Conservation (phyloP, 2,888 invertebrate species). For the Cenopis cana region DNA sequence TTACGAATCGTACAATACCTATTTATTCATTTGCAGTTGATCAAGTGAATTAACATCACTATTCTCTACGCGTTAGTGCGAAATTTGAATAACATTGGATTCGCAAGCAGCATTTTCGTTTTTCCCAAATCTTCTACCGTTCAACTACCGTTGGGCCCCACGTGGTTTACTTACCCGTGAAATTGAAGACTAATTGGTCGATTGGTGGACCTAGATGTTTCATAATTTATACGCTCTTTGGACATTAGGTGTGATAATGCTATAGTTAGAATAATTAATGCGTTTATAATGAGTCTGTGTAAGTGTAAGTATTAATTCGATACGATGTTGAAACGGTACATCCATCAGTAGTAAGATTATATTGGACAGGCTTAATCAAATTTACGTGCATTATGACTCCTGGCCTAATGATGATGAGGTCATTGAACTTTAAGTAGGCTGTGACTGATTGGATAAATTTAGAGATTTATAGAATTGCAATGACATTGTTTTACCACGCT, state of each 20-base stretch:
- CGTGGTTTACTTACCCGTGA: slow-evolving; percentile 33
- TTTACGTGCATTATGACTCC: slow-evolving; percentile 15
- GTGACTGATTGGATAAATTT: neutral
- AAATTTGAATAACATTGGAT: slow-evolving; percentile 15
- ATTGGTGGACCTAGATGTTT: neutral
- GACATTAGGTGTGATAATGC: slow-evolving; percentile 8
- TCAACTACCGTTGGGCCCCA: slow-evolving; percentile 41
- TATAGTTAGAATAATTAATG: slow-evolving; percentile 41
- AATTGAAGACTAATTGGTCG: neutral
- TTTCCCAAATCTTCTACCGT: too few relatives aligned
- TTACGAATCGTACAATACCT: slow-evolving; percentile 12
- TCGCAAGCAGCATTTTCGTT: neutral
- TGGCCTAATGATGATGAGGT: slow-evolving; percentile 9
- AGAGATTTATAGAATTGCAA: too few relatives aligned
- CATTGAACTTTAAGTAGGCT: slow-evolving; percentile 9
- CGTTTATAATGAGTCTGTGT: slow-evolving; percentile 32
- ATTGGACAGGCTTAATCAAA: slow-evolving; percentile 29
- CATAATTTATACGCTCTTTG: neutral
- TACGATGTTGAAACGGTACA: slow-evolving; percentile 34
- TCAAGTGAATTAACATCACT: slow-evolving; percentile 1
- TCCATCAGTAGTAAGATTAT: slow-evolving; percentile 34
- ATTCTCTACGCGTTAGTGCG: slow-evolving; percentile 4
- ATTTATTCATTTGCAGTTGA: slow-evolving; percentile 9
- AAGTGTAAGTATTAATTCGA: slow-evolving; percentile 35
- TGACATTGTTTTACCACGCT: neutral